Evolutionary conservation across 2,797 vertebrate genomes (phyloP), one percentile per base, ranked within the genome.

Genomic region (Emys orbicularis): DNA sequence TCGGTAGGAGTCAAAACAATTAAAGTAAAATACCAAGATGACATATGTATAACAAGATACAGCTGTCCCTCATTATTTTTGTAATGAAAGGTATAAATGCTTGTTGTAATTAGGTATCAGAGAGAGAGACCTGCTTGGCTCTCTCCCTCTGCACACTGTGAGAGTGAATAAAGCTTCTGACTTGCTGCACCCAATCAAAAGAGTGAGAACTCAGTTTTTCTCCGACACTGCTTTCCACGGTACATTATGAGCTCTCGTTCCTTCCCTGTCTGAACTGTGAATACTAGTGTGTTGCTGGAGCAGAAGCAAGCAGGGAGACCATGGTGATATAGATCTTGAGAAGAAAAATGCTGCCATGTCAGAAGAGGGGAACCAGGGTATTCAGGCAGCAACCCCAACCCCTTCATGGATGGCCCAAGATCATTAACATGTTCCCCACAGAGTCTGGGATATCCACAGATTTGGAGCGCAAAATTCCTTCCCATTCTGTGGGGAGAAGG

Each of bases 401-500:
- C 12, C 12, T 77, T 77, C 29, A 29, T 29, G 13, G 2, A 57
- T 85, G 7, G 3, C 61, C 16, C 49, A 34, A 27, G 41, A 79
- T 76, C 61, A 65, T 52, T 72, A 89, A 49, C 19, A 83, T 76
- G 56, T 91, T 79, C 83, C 54, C 82, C 49, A 72, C 9, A 49
- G 47, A 41, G 44, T 89, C 57, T 94, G 81, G 84, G 84, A 61
- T 65, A 92, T 84, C 50, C 44, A 83, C 86, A 72, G 27, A 94
- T 59, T 88, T 93, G 29, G 29, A 72, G 50, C 19, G 4, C 29
- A 68, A 65, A 52, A 47, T 27, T 37, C 5, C 54, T 53, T 27
- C 10, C 23, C 29, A 37, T 34, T 77, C 74, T 52, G 5, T 4
- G 19, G 31, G 29, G 16, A 76, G 90, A 90, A 59, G 94, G 72